These are phyloP conservation scores for Atta colombica DNA, from an alignment of 1,140 invertebrate genomes.

Conservation along the genomic window DNA sequence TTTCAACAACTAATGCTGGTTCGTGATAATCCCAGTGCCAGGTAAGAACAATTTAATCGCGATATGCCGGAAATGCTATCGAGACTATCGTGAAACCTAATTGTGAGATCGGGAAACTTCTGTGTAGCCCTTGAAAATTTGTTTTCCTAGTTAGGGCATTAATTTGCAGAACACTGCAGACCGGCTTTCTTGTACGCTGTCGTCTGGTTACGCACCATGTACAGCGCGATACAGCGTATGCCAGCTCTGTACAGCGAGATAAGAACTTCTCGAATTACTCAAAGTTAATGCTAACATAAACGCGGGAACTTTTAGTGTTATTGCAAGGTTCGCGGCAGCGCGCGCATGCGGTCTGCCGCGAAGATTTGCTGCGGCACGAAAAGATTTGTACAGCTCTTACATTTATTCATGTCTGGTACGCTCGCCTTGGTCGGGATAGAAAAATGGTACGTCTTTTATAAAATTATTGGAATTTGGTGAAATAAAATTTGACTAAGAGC, in stretches of 20 bases:
- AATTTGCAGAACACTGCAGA: slow-evolving; percentile 62
- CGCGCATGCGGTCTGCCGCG: slow-evolving; percentile 21
- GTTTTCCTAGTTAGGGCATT: slow-evolving; percentile 66
- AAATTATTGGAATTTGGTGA: slow-evolving; percentile 31
- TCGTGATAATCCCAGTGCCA: slow-evolving; percentile 19
- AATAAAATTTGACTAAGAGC: slow-evolving; percentile 13
- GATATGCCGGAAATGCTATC: slow-evolving; percentile 9
- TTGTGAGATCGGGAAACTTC: slow-evolving; percentile 53
- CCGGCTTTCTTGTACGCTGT: slow-evolving; percentile 54
- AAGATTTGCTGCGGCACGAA: slow-evolving; percentile 52
- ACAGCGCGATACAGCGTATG: slow-evolving; percentile 37
- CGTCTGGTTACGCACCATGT: slow-evolving; percentile 69
- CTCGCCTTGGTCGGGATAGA: background rate
- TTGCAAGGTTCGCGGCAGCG: slow-evolving; percentile 52
- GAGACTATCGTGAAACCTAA: slow-evolving; percentile 20
- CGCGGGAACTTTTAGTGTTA: slow-evolving; percentile 71
- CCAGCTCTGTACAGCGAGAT: slow-evolving; percentile 59
- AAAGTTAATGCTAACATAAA: slow-evolving; percentile 75
- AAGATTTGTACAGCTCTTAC: slow-evolving; percentile 63
- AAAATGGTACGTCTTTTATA: slow-evolving; percentile 32
- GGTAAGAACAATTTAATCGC: slow-evolving; percentile 64
- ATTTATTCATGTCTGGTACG: slow-evolving; percentile 56
- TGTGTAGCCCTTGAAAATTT: slow-evolving; percentile 58
- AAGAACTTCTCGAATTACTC: slow-evolving; percentile 77
- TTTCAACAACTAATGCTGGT: background rate